A percentile compares a stretch with the other conserved stretches of the same genome.
Evolutionary conservation across 2,113 vertebrate species (phyloP).

Genomic region (Brachyhypopomus gauderio): DNA sequence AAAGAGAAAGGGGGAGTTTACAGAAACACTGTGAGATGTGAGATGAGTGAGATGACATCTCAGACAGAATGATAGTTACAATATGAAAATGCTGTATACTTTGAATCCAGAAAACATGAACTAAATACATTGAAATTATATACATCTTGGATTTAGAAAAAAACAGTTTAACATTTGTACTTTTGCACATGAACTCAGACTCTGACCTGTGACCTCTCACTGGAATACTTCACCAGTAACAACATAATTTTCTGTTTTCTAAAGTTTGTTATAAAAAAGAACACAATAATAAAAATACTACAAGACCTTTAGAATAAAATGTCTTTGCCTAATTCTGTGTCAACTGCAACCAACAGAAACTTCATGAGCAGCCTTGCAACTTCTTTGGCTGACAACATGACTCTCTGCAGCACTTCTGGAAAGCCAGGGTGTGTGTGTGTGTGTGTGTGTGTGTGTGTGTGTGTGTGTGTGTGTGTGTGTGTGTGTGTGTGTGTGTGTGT

Average conservation of each 20-base stretch:
- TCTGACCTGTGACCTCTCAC: no score
- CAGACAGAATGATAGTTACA: no score
- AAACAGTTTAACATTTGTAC: background rate
- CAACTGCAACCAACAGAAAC: background rate
- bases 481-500: constrained; percentile 21
- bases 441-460: background rate
- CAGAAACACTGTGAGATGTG: no score
- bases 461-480: constrained; percentile 28
- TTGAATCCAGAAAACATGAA: no score
- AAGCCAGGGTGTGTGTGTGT: constrained; percentile 13
- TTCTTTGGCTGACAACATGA: constrained; percentile 7
- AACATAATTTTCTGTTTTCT: no score
- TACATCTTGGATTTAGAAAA: background rate
- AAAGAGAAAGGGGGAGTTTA: no score
- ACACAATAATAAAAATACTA: background rate
- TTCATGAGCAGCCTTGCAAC: background rate
- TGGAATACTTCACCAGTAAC: no score
- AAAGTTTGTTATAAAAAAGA: background rate
- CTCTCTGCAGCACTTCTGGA: constrained; percentile 15
- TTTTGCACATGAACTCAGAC: background rate
- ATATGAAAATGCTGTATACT: no score
- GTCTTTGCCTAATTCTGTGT: background rate
- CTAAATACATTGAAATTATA: no score
- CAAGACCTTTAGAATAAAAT: background rate
- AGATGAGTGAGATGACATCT: no score